These are phyloP conservation scores for Daktulosphaira vitifoliae DNA, from an alignment of 1,140 invertebrate species.

Conservation along the genomic window DNA sequence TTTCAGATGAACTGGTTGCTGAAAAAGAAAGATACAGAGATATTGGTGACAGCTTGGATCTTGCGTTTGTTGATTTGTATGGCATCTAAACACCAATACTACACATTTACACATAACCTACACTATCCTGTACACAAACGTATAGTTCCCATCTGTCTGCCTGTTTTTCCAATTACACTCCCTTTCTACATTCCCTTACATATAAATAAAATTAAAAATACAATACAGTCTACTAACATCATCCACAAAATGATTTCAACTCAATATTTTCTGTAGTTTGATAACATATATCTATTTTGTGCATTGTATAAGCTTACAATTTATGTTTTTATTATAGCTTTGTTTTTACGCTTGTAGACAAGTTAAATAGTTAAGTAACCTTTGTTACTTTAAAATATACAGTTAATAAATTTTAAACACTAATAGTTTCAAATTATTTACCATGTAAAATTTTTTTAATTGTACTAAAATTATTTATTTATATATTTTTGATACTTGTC, in stretches of 20 bases:
- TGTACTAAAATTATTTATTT: too few species aligned
- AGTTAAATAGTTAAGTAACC: neutral
- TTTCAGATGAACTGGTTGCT: slow-evolving; percentile 93
- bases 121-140: neutral
- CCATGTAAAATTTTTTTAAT: too few species aligned
- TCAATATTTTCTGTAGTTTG: slow-evolving; percentile 6
- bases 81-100: slow-evolving; percentile 53
- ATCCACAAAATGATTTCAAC: neutral
- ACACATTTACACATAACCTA: neutral
- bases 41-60: slow-evolving; percentile 97
- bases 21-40: slow-evolving; percentile 99
- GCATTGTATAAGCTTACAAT: slow-evolving; percentile 24
- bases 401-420: too few species aligned
- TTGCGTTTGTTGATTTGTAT: slow-evolving; percentile 95
- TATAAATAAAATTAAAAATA: neutral
- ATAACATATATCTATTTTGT: neutral
- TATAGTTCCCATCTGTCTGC: neutral
- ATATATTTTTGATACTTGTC: slow-evolving; percentile 5
- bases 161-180: slow-evolving; percentile 13
- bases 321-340: slow-evolving; percentile 11
- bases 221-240: slow-evolving; percentile 19
- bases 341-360: slow-evolving; percentile 24
- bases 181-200: slow-evolving; percentile 22
- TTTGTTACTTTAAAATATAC: too few species aligned
- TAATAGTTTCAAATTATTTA: too few species aligned